Base-by-base conservation (phyloP, 2,888 invertebrate species). In the Cryptophagus acutangulus region DNA sequence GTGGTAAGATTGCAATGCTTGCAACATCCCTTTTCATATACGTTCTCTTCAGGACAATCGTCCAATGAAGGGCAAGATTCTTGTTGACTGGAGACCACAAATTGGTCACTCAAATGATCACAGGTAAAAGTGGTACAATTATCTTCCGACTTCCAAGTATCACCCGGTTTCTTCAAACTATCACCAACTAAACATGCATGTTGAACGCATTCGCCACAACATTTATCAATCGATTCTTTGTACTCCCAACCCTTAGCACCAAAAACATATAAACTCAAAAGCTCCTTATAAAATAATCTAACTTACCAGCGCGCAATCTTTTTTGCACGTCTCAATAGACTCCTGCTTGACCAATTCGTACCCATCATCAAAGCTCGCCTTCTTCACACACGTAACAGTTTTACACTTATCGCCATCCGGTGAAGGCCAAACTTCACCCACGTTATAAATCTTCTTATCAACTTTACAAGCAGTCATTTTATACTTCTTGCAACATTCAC, bases 21-120 rank as follows among this genome's bases (percentile, higher is more conserved):
- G 54, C 87, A 88, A 63, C 88, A 88, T 34, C 81, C 81, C 16
- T 80, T 78, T 9, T 69, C 65, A 54, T 78, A 74, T 12, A 77
- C 55, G 44, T 77, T 63, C 14, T 76, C 71, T 0, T 72, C 65
- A 0, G 74, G 70, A 58, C 88, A 87, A 29, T 67, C 59, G n/a
- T 65, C 58, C 1, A 75, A 68, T 63, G 79, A 76, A 1, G 84
- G 81, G 57, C 88, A 88, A 1, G 74, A 59, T 54, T 75, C 72
- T 36, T 64, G 61, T 17, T 58, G 51, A 8, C 58, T 61, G 1
- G 58, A 50, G 1, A 69, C 62, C 1, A 59, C 49, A 41, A 82
- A 66, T 50, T 78, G 71, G 1, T 71, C 73, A 33, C 61, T 67
- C n/a, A 58, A 45, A 25, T 52, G 48, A 13, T 74, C 66, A 55